A percentile compares a stretch with the other conserved stretches of the same genome.
These are phyloP conservation scores for Characodon lateralis DNA, from an alignment of 2,797 vertebrate genomes.

Conservation along the genomic window DNA sequence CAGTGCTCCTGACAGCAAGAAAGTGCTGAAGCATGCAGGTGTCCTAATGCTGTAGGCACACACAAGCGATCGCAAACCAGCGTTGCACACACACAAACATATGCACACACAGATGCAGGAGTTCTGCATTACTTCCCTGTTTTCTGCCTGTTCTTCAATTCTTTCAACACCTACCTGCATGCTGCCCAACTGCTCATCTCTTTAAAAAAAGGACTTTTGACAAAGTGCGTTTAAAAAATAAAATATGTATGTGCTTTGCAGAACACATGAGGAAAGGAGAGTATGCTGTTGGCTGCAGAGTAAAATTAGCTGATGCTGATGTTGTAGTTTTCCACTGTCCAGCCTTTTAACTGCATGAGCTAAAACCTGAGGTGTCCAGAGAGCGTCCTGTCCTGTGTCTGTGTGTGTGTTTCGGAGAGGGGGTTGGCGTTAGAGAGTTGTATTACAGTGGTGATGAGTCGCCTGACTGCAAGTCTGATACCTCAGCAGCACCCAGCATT, in stretches of 20 bases:
- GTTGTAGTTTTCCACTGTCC: constrained; percentile 70
- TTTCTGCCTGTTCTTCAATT: constrained; percentile 34
- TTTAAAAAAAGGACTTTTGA: constrained; percentile 21
- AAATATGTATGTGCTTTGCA: constrained; percentile 38
- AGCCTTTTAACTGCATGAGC: constrained; percentile 54
- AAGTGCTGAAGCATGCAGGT: constrained; percentile 79
- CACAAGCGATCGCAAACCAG: constrained; percentile 29
- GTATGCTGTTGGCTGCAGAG: constrained; percentile 61
- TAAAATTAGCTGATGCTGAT: constrained; percentile 78
- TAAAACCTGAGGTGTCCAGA: constrained; percentile 74
- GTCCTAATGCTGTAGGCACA: constrained; percentile 58
- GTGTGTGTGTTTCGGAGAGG: constrained; percentile 9
- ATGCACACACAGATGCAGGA: constrained; percentile 35
- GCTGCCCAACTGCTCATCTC: constrained; percentile 12
- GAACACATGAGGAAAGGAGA: constrained; percentile 56
- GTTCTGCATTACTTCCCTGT: constrained; percentile 46
- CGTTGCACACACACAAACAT: constrained; percentile 20
- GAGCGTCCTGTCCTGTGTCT: constrained; percentile 61
- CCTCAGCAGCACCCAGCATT: constrained; percentile 80
- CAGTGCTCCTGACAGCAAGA: constrained; percentile 69
- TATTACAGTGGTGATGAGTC: constrained; percentile 79
- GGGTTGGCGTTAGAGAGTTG: constrained; percentile 71
- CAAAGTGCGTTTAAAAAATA: constrained; percentile 30
- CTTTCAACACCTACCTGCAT: constrained; percentile 24
- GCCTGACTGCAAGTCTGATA: constrained; percentile 78